A percentile compares a stretch with the other conserved stretches of the same genome.
Conservation (phyloP, 2,888 invertebrate species). For the Carterocephalus palaemon region DNA sequence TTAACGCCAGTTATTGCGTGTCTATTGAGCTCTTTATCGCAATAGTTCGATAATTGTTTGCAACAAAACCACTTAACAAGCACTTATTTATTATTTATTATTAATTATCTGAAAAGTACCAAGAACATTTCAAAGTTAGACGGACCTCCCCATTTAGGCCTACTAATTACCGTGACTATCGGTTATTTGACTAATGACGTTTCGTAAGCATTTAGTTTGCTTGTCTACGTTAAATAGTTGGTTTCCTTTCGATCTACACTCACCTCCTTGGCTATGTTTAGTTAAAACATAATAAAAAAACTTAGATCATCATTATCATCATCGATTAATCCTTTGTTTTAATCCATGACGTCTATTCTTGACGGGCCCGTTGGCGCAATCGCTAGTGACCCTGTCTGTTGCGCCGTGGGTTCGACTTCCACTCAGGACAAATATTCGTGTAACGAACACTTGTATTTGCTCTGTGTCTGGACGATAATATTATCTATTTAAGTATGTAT, state of each 20-base stretch:
- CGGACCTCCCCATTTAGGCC: slow-evolving; percentile 15
- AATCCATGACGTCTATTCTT: no score
- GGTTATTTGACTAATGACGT: slow-evolving; percentile 21
- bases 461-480: no score
- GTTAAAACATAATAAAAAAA: background rate
- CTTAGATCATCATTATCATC: slow-evolving; percentile 1
- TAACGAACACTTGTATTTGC: background rate
- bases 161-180: slow-evolving; percentile 21
- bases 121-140: slow-evolving; percentile 5
- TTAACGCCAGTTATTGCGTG: no score
- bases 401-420: no score
- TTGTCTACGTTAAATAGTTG: slow-evolving; percentile 14
- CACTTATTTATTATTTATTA: background rate
- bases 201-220: slow-evolving; percentile 14
- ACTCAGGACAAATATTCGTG: background rate
- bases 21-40: no score
- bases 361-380: no score
- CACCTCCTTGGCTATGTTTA: background rate
- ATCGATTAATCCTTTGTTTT: no score
- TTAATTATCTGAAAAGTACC: slow-evolving; percentile 3
- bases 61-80: no score
- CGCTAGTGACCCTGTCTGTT: no score
- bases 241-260: background rate
- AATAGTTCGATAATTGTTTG: no score
- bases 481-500: no score